Evolutionary conservation across 1,140 invertebrate species (phyloP).

Genomic region (Diorhabda elongata): DNA sequence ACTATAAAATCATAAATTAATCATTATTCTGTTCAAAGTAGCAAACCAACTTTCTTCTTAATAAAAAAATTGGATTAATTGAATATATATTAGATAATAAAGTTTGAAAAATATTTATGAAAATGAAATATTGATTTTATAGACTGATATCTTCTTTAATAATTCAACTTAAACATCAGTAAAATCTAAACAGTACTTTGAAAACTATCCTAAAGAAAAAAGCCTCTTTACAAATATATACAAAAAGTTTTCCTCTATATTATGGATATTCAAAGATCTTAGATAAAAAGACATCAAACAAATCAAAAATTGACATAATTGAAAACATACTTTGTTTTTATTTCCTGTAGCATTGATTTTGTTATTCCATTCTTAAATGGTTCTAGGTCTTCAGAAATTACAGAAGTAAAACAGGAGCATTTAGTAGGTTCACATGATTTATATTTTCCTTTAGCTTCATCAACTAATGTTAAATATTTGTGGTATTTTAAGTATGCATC

Average conservation of each 20-base stretch:
- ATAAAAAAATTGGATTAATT: too few species aligned
- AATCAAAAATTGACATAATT: constrained; percentile 2
- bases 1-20: too few species aligned
- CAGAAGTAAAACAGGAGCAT: constrained; percentile 59
- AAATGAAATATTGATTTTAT: too few species aligned
- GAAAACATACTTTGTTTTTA: constrained; percentile 53
- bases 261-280: background rate
- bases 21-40: too few species aligned
- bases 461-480: constrained; percentile 46
- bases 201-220: too few species aligned
- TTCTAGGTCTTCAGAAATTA: constrained; percentile 66
- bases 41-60: too few species aligned
- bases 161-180: too few species aligned
- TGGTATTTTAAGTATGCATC: constrained; percentile 30
- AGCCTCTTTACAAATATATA: background rate
- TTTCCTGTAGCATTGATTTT: constrained; percentile 58
- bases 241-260: background rate
- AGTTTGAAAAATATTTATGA: too few species aligned
- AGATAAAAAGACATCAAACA: background rate
- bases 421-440: constrained; percentile 49
- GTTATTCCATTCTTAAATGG: constrained; percentile 68
- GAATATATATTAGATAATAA: too few species aligned
- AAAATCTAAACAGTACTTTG: too few species aligned
- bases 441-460: constrained; percentile 46
- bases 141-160: too few species aligned